Conservation (phyloP, 2,797 vertebrate genomes). For the Melanotaenia trifasciata region DNA sequence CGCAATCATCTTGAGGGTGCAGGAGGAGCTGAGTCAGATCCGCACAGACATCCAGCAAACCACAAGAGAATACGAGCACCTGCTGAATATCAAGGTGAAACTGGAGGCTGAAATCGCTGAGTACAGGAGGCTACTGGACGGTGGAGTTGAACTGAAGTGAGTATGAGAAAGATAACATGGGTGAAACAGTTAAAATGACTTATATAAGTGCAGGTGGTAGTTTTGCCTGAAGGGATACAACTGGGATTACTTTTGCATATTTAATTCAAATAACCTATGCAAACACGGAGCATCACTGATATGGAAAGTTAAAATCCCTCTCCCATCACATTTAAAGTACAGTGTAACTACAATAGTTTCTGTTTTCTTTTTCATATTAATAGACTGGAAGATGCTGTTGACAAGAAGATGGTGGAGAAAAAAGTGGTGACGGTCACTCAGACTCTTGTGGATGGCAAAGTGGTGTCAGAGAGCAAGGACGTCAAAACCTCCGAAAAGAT, state of each 20-base stretch:
- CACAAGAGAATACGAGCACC: constrained; percentile 84
- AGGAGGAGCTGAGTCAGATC: constrained; percentile 83
- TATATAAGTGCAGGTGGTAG: not conserved
- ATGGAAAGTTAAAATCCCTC: constrained; percentile 18
- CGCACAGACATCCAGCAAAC: constrained; percentile 84
- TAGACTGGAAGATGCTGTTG: constrained; percentile 84
- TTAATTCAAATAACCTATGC: constrained; percentile 62
- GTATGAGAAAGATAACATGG: constrained; percentile 34
- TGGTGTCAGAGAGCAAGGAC: constrained; percentile 86
- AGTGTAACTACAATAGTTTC: not conserved
- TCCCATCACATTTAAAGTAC: not conserved
- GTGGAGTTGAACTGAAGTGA: constrained; percentile 82
- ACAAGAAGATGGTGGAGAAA: constrained; percentile 67
- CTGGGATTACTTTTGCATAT: constrained; percentile 47
- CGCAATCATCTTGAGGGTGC: constrained; percentile 69
- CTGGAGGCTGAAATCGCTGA: constrained; percentile 91
- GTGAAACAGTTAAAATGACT: not conserved
- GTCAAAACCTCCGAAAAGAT: constrained; percentile 50
- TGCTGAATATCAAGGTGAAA: constrained; percentile 90
- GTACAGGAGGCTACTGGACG: constrained; percentile 91
- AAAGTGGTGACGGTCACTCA: constrained; percentile 86
- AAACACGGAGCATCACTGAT: constrained; percentile 39
- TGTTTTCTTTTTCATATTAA: constrained; percentile 18
- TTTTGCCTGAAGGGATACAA: not conserved
- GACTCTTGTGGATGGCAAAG: constrained; percentile 86